Percentiles rank a stretch among this genome's conserved stretches.
These are phyloP conservation scores for Acrobasis suavella DNA, from an alignment of 2,888 invertebrate genomes.

Conservation along the genomic window DNA sequence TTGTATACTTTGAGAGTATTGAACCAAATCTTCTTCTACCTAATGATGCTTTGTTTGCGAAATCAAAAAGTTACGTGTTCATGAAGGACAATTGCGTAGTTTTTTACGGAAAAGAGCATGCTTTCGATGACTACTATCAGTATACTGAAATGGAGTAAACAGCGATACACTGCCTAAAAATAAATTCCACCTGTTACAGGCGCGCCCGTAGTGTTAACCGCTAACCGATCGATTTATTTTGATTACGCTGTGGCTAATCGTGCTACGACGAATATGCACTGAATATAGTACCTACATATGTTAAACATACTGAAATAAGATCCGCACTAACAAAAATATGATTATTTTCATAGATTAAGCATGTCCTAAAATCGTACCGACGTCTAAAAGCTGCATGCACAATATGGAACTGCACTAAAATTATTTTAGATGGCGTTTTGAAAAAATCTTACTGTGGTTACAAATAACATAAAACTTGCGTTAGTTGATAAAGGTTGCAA, in stretches of 20 bases:
- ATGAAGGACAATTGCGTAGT: background rate
- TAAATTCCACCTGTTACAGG: constrained; percentile 51
- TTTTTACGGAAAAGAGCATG: background rate
- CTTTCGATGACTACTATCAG: background rate
- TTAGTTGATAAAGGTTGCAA: too few relatives aligned
- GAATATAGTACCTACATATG: background rate
- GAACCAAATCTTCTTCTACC: too few relatives aligned
- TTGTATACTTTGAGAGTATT: too few relatives aligned
- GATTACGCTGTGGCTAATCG: constrained; percentile 25
- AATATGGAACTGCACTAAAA: too few relatives aligned
- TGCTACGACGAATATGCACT: background rate
- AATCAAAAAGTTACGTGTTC: background rate
- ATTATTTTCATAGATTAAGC: too few relatives aligned
- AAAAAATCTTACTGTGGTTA: too few relatives aligned
- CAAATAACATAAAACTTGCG: too few relatives aligned
- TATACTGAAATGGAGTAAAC: constrained; percentile 4
- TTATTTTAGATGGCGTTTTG: too few relatives aligned
- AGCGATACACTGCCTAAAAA: constrained; percentile 46
- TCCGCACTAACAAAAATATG: background rate
- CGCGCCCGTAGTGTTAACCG: constrained; percentile 43
- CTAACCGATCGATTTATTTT: constrained; percentile 53
- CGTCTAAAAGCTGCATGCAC: too few relatives aligned
- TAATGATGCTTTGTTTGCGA: too few relatives aligned
- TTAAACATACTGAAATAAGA: background rate
- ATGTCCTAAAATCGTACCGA: too few relatives aligned